phyloP scores from a whole-genome alignment of 2,888 invertebrate genomes.

The Acanthosoma haemorrhoidale region DNA sequence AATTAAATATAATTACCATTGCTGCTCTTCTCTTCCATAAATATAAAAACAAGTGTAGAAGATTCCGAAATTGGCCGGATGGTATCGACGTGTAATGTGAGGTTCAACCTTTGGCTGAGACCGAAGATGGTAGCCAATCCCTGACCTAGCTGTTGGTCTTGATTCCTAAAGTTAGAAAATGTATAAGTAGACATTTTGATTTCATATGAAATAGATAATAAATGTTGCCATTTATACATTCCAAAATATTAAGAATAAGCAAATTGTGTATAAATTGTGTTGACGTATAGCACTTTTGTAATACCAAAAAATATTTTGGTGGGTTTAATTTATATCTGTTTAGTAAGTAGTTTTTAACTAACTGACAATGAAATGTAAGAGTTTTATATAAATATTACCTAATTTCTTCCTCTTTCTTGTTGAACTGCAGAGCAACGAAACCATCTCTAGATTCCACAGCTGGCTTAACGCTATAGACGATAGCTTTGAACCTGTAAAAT shows the following conservation, averaged over 20 bases:
- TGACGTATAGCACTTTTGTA: too few species aligned
- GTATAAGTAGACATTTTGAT: too few species aligned
- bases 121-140: constrained; percentile 68
- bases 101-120: constrained; percentile 78
- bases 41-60: constrained; percentile 71
- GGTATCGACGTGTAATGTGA: constrained; percentile 70
- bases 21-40: constrained; percentile 63
- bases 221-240: too few species aligned
- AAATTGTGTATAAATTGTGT: too few species aligned
- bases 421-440: constrained; percentile 76
- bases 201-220: too few species aligned
- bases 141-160: constrained; percentile 63
- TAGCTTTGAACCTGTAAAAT: constrained; percentile 88
- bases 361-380: too few species aligned
- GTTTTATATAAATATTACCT: too few species aligned
- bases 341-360: too few species aligned
- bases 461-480: constrained; percentile 85
- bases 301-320: too few species aligned
- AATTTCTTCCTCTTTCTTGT: constrained; percentile 73
- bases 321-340: too few species aligned
- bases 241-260: too few species aligned
- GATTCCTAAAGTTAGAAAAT: constrained; percentile 55
- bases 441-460: constrained; percentile 87
- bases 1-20: constrained; percentile 45
- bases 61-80: constrained; percentile 72